These are phyloP conservation scores for Anoplopoma fimbria DNA, from an alignment of 2,113 vertebrate genomes.

Conservation along the genomic window DNA sequence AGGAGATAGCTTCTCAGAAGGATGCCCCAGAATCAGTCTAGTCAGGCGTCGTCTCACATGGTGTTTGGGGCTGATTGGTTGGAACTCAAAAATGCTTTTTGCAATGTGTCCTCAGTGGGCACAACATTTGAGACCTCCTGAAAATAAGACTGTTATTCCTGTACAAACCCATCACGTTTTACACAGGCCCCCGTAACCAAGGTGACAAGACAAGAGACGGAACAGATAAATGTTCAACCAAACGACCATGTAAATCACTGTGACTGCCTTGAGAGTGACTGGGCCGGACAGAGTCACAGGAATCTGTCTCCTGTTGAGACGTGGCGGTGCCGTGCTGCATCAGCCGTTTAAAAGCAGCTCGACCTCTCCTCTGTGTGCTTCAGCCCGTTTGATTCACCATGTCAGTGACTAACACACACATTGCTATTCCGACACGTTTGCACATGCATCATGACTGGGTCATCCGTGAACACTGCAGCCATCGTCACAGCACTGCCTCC, in stretches of 20 bases:
- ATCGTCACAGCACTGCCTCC: constrained; percentile 4
- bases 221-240: background rate
- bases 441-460: background rate
- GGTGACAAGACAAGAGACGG: background rate
- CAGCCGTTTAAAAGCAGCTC: constrained; percentile 5
- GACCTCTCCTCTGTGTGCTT: background rate
- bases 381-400: background rate
- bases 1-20: constrained; percentile 12
- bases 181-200: background rate
- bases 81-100: background rate
- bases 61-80: background rate
- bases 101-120: background rate
- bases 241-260: background rate
- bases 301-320: background rate
- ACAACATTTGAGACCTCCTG: background rate
- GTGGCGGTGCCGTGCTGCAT: background rate
- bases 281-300: background rate
- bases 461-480: background rate
- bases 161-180: background rate
- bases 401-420: background rate
- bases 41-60: background rate
- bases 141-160: background rate
- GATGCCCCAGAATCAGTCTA: constrained; percentile 7
- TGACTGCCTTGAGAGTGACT: background rate
- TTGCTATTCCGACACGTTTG: background rate